phyloP scores from a whole-genome alignment of 1,140 invertebrate genomes.

The Mesaphorura yosii region DNA sequence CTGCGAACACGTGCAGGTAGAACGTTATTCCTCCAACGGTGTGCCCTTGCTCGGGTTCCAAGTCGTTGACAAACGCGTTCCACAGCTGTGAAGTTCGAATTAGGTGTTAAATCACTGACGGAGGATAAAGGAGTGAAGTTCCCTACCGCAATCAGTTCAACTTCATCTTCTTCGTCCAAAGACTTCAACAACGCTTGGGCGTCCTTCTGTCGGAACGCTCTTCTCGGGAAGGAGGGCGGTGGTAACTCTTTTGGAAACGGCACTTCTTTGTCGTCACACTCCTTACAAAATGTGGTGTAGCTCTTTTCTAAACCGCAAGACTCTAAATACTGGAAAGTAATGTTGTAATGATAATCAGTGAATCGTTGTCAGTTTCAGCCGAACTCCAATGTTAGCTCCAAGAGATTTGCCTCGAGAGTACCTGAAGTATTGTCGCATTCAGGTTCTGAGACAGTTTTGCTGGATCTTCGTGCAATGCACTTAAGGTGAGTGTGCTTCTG shows the following conservation, averaged over 20 bases:
- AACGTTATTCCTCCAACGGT: slow-evolving; percentile 14
- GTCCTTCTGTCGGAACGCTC: neutral
- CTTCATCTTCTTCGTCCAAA: neutral
- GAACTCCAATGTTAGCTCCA: neutral
- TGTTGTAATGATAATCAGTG: neutral
- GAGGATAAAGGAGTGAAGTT: no score
- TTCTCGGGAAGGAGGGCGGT: neutral
- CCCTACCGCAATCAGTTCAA: neutral
- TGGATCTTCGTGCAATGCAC: neutral
- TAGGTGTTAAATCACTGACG: no score
- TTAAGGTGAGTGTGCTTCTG: no score
- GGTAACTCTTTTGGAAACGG: neutral
- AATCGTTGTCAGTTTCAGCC: no score
- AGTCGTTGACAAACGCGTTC: no score
- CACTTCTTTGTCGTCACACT: neutral
- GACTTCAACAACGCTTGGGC: neutral
- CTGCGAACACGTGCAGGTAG: slow-evolving; percentile 10
- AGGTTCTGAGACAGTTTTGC: neutral
- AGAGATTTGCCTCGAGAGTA: neutral
- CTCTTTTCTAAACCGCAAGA: neutral
- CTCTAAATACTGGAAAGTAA: slow-evolving; percentile 1
- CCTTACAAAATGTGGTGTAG: neutral
- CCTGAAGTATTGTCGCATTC: neutral
- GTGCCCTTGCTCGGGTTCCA: no score
- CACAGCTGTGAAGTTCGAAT: no score